Conservation (phyloP, 1,140 invertebrate genomes). For the Drosophila insularis region DNA sequence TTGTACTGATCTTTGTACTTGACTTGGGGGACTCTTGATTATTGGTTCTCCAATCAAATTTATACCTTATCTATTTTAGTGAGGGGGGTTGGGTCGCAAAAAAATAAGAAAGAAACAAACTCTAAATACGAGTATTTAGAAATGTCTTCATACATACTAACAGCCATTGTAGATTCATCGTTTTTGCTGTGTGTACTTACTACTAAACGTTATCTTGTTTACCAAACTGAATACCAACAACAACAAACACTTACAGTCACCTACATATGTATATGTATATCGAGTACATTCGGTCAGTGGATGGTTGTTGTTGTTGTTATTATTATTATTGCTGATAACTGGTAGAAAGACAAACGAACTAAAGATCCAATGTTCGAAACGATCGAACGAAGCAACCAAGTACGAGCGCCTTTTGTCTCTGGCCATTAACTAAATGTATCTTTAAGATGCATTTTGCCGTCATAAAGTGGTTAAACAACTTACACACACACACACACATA, state of each 20-base stretch:
- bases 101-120: background rate
- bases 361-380: background rate
- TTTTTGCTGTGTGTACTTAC: background rate
- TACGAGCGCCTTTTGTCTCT: slow-evolving; percentile 20
- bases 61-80: slow-evolving; percentile 8
- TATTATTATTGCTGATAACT: slow-evolving; percentile 9
- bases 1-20: slow-evolving; percentile 6
- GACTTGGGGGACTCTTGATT: background rate
- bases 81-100: background rate
- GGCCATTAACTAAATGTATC: slow-evolving; percentile 24
- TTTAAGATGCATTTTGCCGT: slow-evolving; percentile 39
- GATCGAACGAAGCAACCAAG: background rate
- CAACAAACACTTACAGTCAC: slow-evolving; percentile 6
- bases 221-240: slow-evolving; percentile 35
- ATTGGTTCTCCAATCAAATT: slow-evolving; percentile 2
- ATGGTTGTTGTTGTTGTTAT: slow-evolving; percentile 16
- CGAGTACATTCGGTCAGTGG: slow-evolving; percentile 31
- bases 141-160: background rate
- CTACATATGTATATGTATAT: slow-evolving; percentile 10
- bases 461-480: slow-evolving; percentile 24
- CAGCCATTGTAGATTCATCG: background rate
- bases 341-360: slow-evolving; percentile 6
- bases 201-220: slow-evolving; percentile 58
- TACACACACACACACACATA: background rate
- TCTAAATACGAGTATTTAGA: background rate